Evolutionary conservation across 2,113 vertebrate species (phyloP), one percentile per base, ranked within the genome.

Genomic region (Labeo rohita): DNA sequence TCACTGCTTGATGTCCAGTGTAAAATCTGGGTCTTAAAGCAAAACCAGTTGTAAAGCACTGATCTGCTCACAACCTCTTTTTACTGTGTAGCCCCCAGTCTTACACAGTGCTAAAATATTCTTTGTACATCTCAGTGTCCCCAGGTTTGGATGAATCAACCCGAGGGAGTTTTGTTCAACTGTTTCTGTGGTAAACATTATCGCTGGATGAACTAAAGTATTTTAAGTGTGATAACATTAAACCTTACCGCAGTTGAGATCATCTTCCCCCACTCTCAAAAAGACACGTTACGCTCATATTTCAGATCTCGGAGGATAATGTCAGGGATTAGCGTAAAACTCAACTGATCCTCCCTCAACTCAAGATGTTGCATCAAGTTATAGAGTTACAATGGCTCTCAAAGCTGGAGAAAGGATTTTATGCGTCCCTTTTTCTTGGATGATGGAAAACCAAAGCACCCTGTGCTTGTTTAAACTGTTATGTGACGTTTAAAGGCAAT

Each of bases 401-500:
- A 45, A 73, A 74, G 39, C 54, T 80, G 56, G 18, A 87, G 49
- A 34, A 84, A 45, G 43, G 76, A 80, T 63, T 73, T 18, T 34
- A 49, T 76, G 61, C 36, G 54, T 47, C 59, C 43, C 65, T 10
- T 61, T 73, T 73, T 21, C 66, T 80, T 79, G 39, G 54, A 74
- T 13, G 72, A 61, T 47, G 39, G 77, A n/a, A 80, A 80, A 80
- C 28, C 34, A 36, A 59, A 65, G 52, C 43, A 76, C 86, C 56
- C 34, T 73, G 66, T 43, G 70, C 76, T 79, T 34, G 59, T 54
- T 78, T 54, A 68, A 80, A 68, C 50, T 56, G 68, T 49, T 82
- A 74, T 81, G 84, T 85, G 86, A 90, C 87, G 86, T 91, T 81
- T 89, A 88, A 93, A 80, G 90, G 89, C 89, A 86, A 73, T 91